These are phyloP conservation scores for Laodelphax striatellus DNA, from an alignment of 1,140 invertebrate genomes.

Conservation along the genomic window DNA sequence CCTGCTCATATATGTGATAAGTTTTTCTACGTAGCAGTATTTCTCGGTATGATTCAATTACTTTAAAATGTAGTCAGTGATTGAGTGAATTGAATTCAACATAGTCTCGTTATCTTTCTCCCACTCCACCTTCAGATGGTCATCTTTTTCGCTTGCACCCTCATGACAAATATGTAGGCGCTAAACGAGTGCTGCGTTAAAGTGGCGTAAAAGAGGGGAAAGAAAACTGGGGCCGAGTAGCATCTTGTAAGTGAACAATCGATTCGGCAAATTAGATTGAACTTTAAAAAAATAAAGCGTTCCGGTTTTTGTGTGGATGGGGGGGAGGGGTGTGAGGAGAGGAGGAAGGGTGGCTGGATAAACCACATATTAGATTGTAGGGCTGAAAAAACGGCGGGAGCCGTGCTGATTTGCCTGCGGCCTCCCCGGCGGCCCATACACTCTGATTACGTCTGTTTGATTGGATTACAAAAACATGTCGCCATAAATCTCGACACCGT, in stretches of 20 bases:
- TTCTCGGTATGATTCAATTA: too few relatives aligned
- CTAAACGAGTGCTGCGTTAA: not conserved
- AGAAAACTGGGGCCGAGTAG: not conserved
- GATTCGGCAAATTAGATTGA: not conserved
- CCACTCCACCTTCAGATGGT: not conserved
- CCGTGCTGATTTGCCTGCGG: not conserved
- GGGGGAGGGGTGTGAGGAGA: not conserved
- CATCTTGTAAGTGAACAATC: not conserved
- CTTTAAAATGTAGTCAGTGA: too few relatives aligned
- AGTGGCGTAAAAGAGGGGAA: not conserved
- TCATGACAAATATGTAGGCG: not conserved
- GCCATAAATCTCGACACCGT: slow-evolving; percentile 1
- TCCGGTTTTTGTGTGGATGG: not conserved
- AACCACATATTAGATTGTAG: not conserved
- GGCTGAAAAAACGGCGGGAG: not conserved
- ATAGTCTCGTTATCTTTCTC: too few relatives aligned
- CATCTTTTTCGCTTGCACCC: not conserved
- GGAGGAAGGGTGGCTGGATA: not conserved
- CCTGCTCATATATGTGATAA: too few relatives aligned
- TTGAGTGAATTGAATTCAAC: too few relatives aligned
- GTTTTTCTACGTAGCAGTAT: too few relatives aligned
- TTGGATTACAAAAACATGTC: slow-evolving; percentile 4
- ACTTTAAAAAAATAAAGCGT: slow-evolving; percentile 2
- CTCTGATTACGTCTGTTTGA: slow-evolving; percentile 1
- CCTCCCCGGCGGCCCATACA: not conserved